Conservation (phyloP, 1,140 invertebrate genomes). For the silkworm (Bombyx mori) region DNA sequence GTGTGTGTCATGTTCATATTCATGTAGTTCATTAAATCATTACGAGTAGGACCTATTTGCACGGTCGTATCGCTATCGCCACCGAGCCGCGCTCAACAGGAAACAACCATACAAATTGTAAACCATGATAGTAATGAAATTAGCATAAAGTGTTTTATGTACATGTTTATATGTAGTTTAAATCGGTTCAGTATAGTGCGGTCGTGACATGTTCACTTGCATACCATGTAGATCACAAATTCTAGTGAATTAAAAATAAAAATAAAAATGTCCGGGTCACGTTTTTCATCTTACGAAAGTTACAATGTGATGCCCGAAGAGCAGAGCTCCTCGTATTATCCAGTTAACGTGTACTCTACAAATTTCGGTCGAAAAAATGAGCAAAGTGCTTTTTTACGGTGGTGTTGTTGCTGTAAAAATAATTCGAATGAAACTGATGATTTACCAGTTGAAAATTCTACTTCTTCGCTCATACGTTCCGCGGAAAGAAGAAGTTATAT, state of each 20-base stretch:
- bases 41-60: constrained; percentile 15
- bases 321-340: constrained; percentile 25
- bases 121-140: constrained; percentile 48
- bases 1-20: neutral
- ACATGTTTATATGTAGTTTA: too few species aligned
- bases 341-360: constrained; percentile 43
- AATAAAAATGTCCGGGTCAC: constrained; percentile 13
- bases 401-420: constrained; percentile 35
- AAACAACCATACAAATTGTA: constrained; percentile 46
- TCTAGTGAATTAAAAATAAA: too few species aligned
- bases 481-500: constrained; percentile 39
- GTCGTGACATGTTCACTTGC: constrained; percentile 14
- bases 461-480: constrained; percentile 40
- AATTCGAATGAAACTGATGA: constrained; percentile 23
- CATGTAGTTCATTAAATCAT: constrained; percentile 1
- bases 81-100: constrained; percentile 34
- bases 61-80: constrained; percentile 27
- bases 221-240: neutral
- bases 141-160: constrained; percentile 24
- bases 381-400: constrained; percentile 6
- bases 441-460: constrained; percentile 31
- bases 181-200: constrained; percentile 16
- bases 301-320: constrained; percentile 15
- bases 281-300: constrained; percentile 37
- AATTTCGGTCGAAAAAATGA: constrained; percentile 19